phyloP scores from a whole-genome alignment of 2,888 invertebrate genomes.

The Xestia c-nigrum region DNA sequence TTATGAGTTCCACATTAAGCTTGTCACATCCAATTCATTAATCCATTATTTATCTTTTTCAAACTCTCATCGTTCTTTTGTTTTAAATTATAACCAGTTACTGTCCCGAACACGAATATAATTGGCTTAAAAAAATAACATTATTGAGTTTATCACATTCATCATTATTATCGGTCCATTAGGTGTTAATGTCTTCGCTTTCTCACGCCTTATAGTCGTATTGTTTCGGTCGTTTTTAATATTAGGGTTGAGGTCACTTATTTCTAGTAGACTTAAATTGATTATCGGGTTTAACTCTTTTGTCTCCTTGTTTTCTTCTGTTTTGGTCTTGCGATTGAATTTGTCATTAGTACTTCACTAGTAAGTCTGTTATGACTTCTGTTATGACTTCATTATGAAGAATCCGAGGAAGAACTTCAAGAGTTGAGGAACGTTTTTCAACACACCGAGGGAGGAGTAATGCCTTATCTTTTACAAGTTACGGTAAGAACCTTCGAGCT shows the following conservation, averaged over 20 bases:
- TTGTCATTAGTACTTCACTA: not conserved
- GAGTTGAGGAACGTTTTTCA: no score
- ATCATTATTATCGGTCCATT: constrained; percentile 67
- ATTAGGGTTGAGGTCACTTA: constrained; percentile 16
- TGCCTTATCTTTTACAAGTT: no score
- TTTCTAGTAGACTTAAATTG: constrained; percentile 26
- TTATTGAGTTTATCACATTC: constrained; percentile 56
- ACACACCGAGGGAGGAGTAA: no score
- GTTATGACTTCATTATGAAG: not conserved
- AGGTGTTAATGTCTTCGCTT: constrained; percentile 58
- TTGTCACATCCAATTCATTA: constrained; percentile 30
- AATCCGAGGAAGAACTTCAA: no score
- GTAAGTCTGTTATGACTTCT: not conserved
- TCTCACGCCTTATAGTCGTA: constrained; percentile 54
- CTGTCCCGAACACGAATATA: constrained; percentile 35
- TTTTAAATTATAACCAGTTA: constrained; percentile 45
- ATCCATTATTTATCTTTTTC: constrained; percentile 2
- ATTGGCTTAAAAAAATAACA: constrained; percentile 50
- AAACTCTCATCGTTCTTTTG: constrained; percentile 36
- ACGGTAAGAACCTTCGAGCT: no score
- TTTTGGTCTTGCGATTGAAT: not conserved
- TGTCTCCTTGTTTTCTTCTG: not conserved
- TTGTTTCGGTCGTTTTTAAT: constrained; percentile 44
- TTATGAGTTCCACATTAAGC: not conserved
- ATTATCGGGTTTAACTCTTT: constrained; percentile 13